Base-by-base conservation (phyloP, 2,888 invertebrate genomes). In the Xestia ashworthii region DNA sequence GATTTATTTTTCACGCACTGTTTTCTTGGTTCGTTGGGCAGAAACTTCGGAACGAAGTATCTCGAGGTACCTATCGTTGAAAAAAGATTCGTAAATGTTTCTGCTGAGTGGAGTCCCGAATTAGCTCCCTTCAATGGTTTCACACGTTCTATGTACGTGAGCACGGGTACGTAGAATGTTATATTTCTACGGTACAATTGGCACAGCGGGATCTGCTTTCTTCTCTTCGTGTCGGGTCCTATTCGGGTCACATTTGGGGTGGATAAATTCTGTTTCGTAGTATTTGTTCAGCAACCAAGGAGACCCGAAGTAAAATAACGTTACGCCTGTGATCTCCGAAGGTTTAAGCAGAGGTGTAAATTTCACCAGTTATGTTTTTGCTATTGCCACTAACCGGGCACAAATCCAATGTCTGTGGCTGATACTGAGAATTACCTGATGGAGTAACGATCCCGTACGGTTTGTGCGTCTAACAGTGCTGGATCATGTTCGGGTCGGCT, bases 1-100 rank as follows among this genome's bases (percentile, higher is more conserved):
- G 81, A 81, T 82, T 84, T 84, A 75, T 82, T 81, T 60, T 81
- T 41, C 55, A 62, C 74, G 55, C 71, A 66, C 55, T 74, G 74
- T 84, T 64, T 81, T 72, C 50, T 70, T 79, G 81, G 72, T 84
- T 70, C 69, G 81, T 72, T 81, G 72, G 11, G 70, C 70, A 81
- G 71, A 72, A 71, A 64, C 58, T 44, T 46, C 14, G 44, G 19
- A 53, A 32, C 60, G 32, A 32, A 32, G 16, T 68, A 32, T 46
- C 32, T 53, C 32, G 32, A 25, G 50, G 62, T 25, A 55, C n/a
- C 5, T 53, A 55, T 19, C 77, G 44, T 67, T 44, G n/a, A 38
- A 77, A 60, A 66, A 82, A 70, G 60, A 76, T 60, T 65, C 53
- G 38, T 16, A 16, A 74, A 81, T 67, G n/a, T 67, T 74, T 5